Percentiles rank a stretch among this genome's conserved stretches.
phyloP scores from a whole-genome alignment of 2,797 vertebrate genomes.

The Malurus splendens region DNA sequence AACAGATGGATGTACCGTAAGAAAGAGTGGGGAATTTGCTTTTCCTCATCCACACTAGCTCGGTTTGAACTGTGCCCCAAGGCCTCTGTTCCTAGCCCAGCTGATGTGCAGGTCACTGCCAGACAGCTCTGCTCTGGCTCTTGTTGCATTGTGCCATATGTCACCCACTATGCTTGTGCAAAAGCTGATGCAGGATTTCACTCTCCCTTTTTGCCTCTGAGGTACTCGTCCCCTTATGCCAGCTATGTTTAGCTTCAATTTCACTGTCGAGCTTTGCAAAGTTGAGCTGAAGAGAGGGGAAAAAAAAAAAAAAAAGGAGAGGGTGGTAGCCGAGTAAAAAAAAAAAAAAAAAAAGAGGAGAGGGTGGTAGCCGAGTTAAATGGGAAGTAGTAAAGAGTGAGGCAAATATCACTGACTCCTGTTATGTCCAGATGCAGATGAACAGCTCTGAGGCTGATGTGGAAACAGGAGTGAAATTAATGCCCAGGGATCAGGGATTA shows the following conservation, averaged over 20 bases:
- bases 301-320: background rate
- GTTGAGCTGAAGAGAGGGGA: background rate
- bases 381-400: background rate
- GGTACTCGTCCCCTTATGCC: background rate
- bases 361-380: background rate
- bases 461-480: background rate
- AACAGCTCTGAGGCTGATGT: background rate
- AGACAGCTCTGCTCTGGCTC: constrained; percentile 10
- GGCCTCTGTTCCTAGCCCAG: background rate
- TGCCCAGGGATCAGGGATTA: background rate
- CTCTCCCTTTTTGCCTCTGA: background rate
- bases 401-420: background rate
- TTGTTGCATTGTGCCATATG: constrained; percentile 5
- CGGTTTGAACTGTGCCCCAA: background rate
- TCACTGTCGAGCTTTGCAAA: background rate
- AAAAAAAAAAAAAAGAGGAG: background rate
- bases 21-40: background rate
- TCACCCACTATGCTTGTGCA: background rate
- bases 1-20: background rate
- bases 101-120: constrained; percentile 23
- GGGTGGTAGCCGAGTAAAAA: too few relatives aligned
- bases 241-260: background rate
- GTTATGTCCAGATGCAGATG: background rate
- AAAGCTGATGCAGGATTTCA: constrained; percentile 1
- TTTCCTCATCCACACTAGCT: background rate